phyloP scores from a whole-genome alignment of 2,888 invertebrate species.

The Acronicta leporina region DNA sequence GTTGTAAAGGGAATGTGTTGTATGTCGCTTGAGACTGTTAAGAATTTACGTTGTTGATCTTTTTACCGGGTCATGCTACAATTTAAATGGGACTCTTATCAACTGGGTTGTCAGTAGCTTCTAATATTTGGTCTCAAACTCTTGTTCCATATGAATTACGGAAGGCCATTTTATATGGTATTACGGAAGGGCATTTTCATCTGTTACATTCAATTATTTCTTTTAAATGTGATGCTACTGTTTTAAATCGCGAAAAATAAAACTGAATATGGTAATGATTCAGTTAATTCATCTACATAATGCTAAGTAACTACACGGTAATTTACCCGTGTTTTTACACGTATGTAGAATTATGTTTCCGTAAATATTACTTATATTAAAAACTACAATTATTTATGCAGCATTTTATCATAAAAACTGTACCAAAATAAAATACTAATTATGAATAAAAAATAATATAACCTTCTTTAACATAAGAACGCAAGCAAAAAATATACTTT shows the following conservation, averaged over 20 bases:
- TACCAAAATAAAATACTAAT: background rate
- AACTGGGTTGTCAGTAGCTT: background rate
- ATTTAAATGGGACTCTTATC: too few species aligned
- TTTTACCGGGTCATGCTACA: background rate
- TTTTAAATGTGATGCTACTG: background rate
- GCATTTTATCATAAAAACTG: background rate
- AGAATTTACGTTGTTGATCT: background rate
- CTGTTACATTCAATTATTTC: background rate
- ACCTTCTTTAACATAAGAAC: too few species aligned
- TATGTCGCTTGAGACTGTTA: background rate
- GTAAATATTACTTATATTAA: slow-evolving; percentile 19
- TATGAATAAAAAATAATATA: background rate
- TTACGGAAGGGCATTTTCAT: background rate
- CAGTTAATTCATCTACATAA: slow-evolving; percentile 12
- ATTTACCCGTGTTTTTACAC: slow-evolving; percentile 10
- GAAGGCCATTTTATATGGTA: too few species aligned
- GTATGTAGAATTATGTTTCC: slow-evolving; percentile 16
- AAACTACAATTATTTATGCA: slow-evolving; percentile 2
- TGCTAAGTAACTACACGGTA: slow-evolving; percentile 14
- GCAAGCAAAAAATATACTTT: too few species aligned
- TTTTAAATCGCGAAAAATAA: background rate
- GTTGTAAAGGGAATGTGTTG: background rate
- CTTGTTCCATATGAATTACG: too few species aligned
- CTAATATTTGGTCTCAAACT: too few species aligned
- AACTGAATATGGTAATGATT: slow-evolving; percentile 6